Percentiles rank a stretch among this genome's conserved stretches.
These are phyloP conservation scores for Porites lutea DNA, from an alignment of 64 coral and sea anemone species.

Conservation along the genomic window DNA sequence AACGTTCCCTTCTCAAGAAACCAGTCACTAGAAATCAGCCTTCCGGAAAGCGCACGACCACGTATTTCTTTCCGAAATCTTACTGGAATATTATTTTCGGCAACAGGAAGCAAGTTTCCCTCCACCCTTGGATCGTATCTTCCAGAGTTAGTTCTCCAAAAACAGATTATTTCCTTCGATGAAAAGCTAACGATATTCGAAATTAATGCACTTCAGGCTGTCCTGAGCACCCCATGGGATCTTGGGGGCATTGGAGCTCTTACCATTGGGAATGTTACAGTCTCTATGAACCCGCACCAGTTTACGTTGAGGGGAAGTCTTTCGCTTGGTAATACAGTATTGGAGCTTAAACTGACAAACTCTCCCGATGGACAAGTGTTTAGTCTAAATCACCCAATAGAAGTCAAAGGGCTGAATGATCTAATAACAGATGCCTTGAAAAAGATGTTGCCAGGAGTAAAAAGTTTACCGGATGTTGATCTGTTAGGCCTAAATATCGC, in stretches of 20 bases:
- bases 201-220: constrained; percentile 17
- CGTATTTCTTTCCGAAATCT: constrained; percentile 36
- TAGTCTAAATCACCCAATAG: background rate
- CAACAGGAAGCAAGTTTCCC: constrained; percentile 32
- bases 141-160: constrained; percentile 48
- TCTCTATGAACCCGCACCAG: background rate
- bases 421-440: constrained; percentile 45
- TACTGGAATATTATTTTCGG: constrained; percentile 29
- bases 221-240: constrained; percentile 39
- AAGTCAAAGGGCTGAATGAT: background rate
- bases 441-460: constrained; percentile 35
- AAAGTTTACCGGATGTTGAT: constrained; percentile 35
- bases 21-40: constrained; percentile 47
- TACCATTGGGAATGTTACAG: background rate
- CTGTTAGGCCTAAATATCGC: constrained; percentile 42
- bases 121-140: constrained; percentile 31
- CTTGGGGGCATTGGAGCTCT: constrained; percentile 45
- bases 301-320: constrained; percentile 4
- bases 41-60: background rate
- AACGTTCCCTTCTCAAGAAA: constrained; percentile 28
- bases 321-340: background rate
- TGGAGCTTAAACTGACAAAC: background rate
- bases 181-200: constrained; percentile 34
- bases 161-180: constrained; percentile 40
- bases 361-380: constrained; percentile 11